Conservation (phyloP, 2,113 vertebrate species). For the Corapipo altera region DNA sequence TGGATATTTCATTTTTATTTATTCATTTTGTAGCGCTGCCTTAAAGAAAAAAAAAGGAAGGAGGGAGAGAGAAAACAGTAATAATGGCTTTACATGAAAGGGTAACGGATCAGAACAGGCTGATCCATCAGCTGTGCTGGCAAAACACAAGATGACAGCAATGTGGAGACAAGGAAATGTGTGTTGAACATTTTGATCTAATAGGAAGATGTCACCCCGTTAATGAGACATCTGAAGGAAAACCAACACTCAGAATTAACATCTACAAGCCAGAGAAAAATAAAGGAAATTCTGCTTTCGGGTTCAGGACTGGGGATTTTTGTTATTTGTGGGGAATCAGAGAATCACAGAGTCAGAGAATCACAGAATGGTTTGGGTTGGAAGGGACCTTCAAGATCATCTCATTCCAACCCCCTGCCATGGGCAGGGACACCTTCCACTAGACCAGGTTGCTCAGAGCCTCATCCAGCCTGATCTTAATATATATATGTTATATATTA, state of each 20-base stretch:
- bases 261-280: not conserved
- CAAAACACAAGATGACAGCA: not conserved
- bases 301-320: not conserved
- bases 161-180: not conserved
- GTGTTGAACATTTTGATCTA: not conserved
- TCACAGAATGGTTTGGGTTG: not conserved
- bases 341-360: too few species aligned
- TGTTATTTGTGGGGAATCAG: not conserved
- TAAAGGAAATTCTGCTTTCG: not conserved
- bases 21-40: not conserved
- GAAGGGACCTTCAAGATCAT: not conserved
- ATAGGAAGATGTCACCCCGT: not conserved
- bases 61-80: not conserved
- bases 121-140: not conserved
- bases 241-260: conserved; percentile 7
- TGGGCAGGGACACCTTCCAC: not conserved
- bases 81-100: not conserved
- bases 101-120: not conserved
- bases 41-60: not conserved
- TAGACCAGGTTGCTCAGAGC: not conserved
- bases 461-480: not conserved
- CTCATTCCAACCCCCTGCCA: not conserved
- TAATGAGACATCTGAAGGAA: conserved; percentile 19
- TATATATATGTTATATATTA: too few species aligned
- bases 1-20: not conserved